Percentiles rank a stretch among this genome's conserved stretches.
phyloP scores from a whole-genome alignment of 2,797 vertebrate genomes.

The Oreochromis mossambicus region DNA sequence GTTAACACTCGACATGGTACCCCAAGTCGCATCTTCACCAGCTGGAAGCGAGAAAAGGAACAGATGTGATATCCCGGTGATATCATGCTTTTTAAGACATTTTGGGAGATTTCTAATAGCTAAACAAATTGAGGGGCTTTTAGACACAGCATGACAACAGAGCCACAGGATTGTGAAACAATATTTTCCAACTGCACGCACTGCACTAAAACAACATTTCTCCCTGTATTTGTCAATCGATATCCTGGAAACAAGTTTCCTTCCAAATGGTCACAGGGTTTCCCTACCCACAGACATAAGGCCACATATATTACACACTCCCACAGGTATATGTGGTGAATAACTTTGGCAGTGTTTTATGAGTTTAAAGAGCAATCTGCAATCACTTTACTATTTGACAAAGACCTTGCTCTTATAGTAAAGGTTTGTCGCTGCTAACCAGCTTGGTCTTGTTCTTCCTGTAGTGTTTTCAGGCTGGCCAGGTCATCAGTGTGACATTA shows the following conservation, averaged over 20 bases:
- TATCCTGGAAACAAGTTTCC: not conserved
- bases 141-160: not conserved
- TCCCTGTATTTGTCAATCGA: not conserved
- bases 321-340: not conserved
- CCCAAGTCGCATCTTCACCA: conserved; percentile 97
- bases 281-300: not conserved
- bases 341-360: not conserved
- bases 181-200: not conserved
- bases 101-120: not conserved
- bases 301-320: not conserved
- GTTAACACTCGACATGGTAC: conserved; percentile 95
- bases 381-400: not conserved
- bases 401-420: not conserved
- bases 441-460: not conserved
- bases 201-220: not conserved
- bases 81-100: not conserved
- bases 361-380: not conserved
- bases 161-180: not conserved
- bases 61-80: not conserved
- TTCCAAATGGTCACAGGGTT: not conserved
- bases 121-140: not conserved
- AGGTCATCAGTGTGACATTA: not conserved
- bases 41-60: conserved; percentile 64
- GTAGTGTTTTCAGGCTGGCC: not conserved
- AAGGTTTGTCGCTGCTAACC: not conserved